These are phyloP conservation scores for Acrossocheilus fasciatus DNA, from an alignment of 2,797 vertebrate genomes.

Conservation along the genomic window DNA sequence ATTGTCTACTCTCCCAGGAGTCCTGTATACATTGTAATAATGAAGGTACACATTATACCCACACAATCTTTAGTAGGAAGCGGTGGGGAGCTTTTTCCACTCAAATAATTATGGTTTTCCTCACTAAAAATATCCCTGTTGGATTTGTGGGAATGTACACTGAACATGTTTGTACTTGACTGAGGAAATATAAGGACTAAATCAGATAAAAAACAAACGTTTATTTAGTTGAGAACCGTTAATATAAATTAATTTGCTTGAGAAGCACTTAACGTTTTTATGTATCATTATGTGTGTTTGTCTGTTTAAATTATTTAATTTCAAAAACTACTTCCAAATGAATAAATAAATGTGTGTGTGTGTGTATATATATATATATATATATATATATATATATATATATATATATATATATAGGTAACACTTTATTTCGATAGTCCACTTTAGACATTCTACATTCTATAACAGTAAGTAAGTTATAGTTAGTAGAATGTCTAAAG, in stretches of 20 bases:
- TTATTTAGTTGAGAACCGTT: neutral
- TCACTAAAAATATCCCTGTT: neutral
- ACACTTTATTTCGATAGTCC: too few relatives aligned
- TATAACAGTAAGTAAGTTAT: too few relatives aligned
- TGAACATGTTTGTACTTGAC: conserved; percentile 13
- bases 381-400: too few relatives aligned
- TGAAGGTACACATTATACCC: conserved; percentile 64
- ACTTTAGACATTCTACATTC: too few relatives aligned
- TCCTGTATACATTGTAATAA: conserved; percentile 62
- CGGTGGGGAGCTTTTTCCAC: conserved; percentile 57
- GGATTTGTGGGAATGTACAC: conserved; percentile 62
- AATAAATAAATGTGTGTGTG: neutral
- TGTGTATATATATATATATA: too few relatives aligned
- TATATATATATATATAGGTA: too few relatives aligned
- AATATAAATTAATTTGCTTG: neutral
- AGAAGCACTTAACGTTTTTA: neutral
- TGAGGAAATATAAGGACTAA: neutral
- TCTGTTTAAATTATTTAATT: neutral
- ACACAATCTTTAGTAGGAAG: conserved; percentile 59
- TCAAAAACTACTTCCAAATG: neutral
- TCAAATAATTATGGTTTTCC: neutral
- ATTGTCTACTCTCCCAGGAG: conserved; percentile 69
- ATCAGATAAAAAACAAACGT: neutral
- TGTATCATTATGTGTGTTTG: neutral
- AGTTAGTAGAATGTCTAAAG: too few relatives aligned